phyloP scores from a whole-genome alignment of 23 tunicate species.

The Corella eumyota region DNA sequence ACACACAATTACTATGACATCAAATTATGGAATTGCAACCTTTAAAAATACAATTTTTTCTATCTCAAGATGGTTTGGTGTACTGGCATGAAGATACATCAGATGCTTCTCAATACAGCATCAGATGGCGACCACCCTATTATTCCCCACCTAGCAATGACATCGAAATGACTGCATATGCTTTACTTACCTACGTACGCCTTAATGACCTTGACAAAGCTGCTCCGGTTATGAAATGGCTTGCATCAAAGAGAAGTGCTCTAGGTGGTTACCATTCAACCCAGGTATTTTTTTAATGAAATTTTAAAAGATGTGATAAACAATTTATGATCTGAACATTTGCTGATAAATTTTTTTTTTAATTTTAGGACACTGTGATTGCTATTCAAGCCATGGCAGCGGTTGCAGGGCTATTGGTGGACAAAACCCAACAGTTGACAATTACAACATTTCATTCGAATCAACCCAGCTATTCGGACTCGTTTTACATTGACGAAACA shows the following conservation, averaged over 20 bases:
- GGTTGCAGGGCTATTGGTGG: slow-evolving; percentile 34
- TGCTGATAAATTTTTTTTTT: too few species aligned
- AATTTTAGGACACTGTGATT: slow-evolving; percentile 72
- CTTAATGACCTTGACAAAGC: slow-evolving; percentile 10
- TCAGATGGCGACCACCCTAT: slow-evolving; percentile 28
- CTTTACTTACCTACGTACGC: slow-evolving; percentile 38
- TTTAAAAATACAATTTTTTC: not conserved
- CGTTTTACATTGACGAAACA: slow-evolving; percentile 14
- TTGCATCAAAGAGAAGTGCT: slow-evolving; percentile 46
- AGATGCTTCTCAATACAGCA: slow-evolving; percentile 10
- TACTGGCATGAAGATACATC: slow-evolving; percentile 25
- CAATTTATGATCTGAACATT: too few species aligned
- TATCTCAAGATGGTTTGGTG: slow-evolving; percentile 21
- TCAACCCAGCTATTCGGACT: slow-evolving; percentile 2
- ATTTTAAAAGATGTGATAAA: not conserved
- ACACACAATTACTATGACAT: too few species aligned
- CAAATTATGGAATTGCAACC: too few species aligned
- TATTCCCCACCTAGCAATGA: slow-evolving; percentile 63
- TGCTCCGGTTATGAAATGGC: slow-evolving; percentile 69
- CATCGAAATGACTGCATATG: slow-evolving; percentile 83
- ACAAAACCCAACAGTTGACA: slow-evolving; percentile 9
- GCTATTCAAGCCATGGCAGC: slow-evolving; percentile 78
- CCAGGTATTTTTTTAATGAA: slow-evolving; percentile 25
- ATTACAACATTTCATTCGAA: slow-evolving; percentile 24
- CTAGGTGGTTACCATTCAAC: slow-evolving; percentile 78